These are phyloP conservation scores for Trachelus iudaicus DNA, from an alignment of 2,888 invertebrate species.

Conservation along the genomic window DNA sequence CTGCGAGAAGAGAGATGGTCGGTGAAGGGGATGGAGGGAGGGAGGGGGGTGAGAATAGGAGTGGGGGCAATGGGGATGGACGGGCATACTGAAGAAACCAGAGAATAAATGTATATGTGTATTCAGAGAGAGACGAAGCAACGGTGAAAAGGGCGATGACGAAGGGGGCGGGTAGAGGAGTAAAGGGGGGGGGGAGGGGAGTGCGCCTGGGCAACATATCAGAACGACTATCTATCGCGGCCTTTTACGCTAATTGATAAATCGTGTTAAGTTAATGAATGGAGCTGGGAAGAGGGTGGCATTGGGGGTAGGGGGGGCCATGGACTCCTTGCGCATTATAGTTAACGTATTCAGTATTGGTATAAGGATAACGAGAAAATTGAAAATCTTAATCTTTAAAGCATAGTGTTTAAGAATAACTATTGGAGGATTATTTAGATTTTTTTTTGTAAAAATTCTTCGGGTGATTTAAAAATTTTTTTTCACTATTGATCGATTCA, in stretches of 20 bases:
- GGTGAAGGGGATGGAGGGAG: neutral
- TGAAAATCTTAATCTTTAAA: slow-evolving; percentile 47
- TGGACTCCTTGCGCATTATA: neutral
- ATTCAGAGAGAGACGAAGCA: slow-evolving; percentile 6
- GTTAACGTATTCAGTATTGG: neutral
- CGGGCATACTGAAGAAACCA: slow-evolving; percentile 5
- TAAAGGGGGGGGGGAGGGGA: neutral
- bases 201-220: slow-evolving; percentile 54
- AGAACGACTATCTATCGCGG: slow-evolving; percentile 64
- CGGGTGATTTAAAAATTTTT: neutral
- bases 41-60: neutral
- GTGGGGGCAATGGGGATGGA: slow-evolving; percentile 14
- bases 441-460: neutral
- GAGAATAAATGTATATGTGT: neutral
- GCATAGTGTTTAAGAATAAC: neutral
- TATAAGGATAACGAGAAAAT: slow-evolving; percentile 53
- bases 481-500: neutral
- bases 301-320: neutral
- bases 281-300: slow-evolving; percentile 35
- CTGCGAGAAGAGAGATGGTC: neutral
- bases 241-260: slow-evolving; percentile 67
- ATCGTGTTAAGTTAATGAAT: slow-evolving; percentile 66
- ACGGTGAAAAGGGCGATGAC: slow-evolving; percentile 28
- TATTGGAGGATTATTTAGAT: neutral
- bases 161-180: slow-evolving; percentile 15